Conservation (phyloP, 2,797 vertebrate species). For the Artibeus jamaicensis region DNA sequence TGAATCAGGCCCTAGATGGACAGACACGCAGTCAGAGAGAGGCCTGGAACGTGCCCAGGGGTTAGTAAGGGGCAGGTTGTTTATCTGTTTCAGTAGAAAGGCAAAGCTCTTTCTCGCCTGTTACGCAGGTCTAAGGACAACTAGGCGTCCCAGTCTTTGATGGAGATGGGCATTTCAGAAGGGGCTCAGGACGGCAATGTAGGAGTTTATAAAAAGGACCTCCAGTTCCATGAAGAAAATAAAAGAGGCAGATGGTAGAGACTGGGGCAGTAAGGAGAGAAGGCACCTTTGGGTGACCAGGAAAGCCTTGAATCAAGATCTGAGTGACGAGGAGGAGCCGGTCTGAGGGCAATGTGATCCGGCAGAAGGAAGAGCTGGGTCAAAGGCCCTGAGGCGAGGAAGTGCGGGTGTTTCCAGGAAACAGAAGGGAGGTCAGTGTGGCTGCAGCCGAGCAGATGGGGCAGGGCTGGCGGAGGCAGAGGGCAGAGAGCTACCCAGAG, state of each 20-base stretch:
- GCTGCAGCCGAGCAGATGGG: background rate
- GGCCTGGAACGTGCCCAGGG: background rate
- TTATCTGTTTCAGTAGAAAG: background rate
- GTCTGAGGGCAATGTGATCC: background rate
- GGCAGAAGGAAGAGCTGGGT: background rate
- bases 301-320: background rate
- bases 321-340: background rate
- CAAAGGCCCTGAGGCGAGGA: background rate
- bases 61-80: background rate
- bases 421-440: background rate
- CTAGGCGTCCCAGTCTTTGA: constrained; percentile 74
- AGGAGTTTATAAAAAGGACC: constrained; percentile 61
- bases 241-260: background rate
- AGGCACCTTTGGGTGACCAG: no score
- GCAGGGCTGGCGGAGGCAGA: background rate
- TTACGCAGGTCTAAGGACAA: constrained; percentile 41
- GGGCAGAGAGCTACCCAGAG: background rate
- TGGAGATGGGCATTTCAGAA: constrained; percentile 60
- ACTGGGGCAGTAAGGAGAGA: background rate
- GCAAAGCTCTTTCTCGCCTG: background rate
- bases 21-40: background rate
- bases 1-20: background rate
- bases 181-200: constrained; percentile 73
- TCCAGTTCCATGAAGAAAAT: constrained; percentile 74
- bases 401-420: background rate